Evolutionary conservation across 2,113 vertebrate genomes (phyloP).

Genomic region (Dicentrarchus labrax): DNA sequence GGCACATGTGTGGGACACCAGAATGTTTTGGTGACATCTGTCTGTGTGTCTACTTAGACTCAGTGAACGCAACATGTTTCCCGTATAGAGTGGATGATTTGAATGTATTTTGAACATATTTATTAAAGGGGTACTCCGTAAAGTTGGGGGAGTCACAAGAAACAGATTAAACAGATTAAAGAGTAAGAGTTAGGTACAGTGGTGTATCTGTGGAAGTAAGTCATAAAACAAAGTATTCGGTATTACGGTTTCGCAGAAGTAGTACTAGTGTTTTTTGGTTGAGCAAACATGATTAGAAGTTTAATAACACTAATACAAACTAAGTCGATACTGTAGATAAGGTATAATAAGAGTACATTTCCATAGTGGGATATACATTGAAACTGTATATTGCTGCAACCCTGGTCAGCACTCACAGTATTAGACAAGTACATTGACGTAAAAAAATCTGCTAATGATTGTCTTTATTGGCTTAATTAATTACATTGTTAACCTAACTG

Average conservation of each 20-base stretch:
- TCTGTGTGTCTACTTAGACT: neutral
- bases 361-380: too few species aligned
- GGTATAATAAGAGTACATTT: too few species aligned
- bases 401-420: too few species aligned
- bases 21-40: constrained; percentile 22
- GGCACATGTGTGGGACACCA: constrained; percentile 45
- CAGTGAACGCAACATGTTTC: constrained; percentile 7
- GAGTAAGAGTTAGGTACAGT: neutral
- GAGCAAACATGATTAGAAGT: too few species aligned
- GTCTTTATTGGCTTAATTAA: constrained; percentile 13
- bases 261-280: too few species aligned
- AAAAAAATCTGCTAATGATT: neutral
- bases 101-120: neutral
- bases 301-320: too few species aligned
- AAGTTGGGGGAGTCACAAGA: neutral
- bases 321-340: too few species aligned
- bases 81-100: neutral
- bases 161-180: neutral
- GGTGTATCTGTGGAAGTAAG: too few species aligned
- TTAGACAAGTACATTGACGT: neutral
- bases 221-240: too few species aligned
- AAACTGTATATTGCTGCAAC: too few species aligned
- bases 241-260: too few species aligned
- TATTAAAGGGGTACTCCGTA: neutral
- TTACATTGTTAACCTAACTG: neutral